Evolutionary conservation across 92 coral and sea anemone genomes (phyloP).

Genomic region (Muricea muricata): DNA sequence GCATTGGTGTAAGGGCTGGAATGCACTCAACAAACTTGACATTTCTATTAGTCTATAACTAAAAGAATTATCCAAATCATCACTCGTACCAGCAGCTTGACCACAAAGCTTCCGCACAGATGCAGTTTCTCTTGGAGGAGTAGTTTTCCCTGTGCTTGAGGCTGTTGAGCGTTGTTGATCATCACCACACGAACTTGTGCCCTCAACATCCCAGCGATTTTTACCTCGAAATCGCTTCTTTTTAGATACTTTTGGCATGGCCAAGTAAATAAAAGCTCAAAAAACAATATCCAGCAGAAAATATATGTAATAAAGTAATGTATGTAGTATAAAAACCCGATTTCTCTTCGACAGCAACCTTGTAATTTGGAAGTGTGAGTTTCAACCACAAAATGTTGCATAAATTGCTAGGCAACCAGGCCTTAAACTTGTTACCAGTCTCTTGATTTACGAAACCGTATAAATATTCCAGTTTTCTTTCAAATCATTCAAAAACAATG

Average conservation of each 20-base stretch:
- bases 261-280: not conserved
- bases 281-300: not conserved
- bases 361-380: too few relatives aligned
- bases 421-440: too few relatives aligned
- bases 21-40: constrained; percentile 15
- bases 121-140: not conserved
- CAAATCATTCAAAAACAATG: too few relatives aligned
- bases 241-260: not conserved
- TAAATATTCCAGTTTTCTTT: too few relatives aligned
- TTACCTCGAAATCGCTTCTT: constrained; percentile 17
- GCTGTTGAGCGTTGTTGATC: constrained; percentile 4
- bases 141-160: not conserved
- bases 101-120: not conserved
- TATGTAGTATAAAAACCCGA: not conserved
- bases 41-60: constrained; percentile 1
- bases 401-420: too few relatives aligned
- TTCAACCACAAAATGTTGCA: too few relatives aligned
- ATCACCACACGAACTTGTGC: constrained; percentile 8
- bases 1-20: not conserved
- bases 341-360: not conserved
- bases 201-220: not conserved
- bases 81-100: not conserved
- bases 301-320: not conserved
- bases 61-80: not conserved
- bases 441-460: too few relatives aligned